A percentile compares a stretch with the other conserved stretches of the same genome.
These are phyloP conservation scores for Diadumene lineata DNA, from an alignment of 92 coral and sea anemone species.

Conservation along the genomic window DNA sequence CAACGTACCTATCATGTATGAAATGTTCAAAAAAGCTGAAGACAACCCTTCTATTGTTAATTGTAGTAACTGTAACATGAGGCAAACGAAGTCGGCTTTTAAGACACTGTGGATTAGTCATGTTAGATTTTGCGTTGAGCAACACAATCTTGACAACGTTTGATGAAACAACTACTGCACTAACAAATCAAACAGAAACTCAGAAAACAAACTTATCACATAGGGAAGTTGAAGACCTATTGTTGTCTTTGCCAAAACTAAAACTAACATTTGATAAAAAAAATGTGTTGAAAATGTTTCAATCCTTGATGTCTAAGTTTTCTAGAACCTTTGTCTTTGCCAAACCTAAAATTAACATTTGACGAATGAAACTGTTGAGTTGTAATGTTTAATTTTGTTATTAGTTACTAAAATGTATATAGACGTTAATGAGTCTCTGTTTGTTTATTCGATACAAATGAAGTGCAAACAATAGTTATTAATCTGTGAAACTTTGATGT, in stretches of 20 bases:
- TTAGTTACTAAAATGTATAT: no score
- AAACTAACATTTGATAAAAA: conserved; percentile 27
- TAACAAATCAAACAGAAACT: conserved; percentile 15
- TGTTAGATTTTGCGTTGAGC: conserved; percentile 9
- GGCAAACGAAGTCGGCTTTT: conserved; percentile 19
- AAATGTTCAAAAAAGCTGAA: conserved; percentile 34
- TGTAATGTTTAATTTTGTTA: no score
- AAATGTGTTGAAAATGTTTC: neutral
- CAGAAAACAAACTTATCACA: conserved; percentile 7
- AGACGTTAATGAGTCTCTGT: no score
- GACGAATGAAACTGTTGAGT: no score
- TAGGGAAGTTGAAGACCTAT: conserved; percentile 4
- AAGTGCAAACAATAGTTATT: no score
- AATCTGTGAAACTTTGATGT: no score
- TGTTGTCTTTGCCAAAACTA: conserved; percentile 15
- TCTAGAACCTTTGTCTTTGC: no score
- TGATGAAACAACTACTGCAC: conserved; percentile 9
- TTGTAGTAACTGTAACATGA: conserved; percentile 31
- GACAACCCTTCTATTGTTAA: neutral
- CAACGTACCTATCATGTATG: conserved; percentile 15
- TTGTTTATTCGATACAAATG: no score
- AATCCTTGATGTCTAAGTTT: no score
- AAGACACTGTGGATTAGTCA: conserved; percentile 29
- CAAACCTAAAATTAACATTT: no score
- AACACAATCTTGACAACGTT: conserved; percentile 23